Percentiles rank a stretch among this genome's conserved stretches.
These are phyloP conservation scores for Esox masquinongy DNA, from an alignment of 2,797 vertebrate genomes.

Conservation along the genomic window DNA sequence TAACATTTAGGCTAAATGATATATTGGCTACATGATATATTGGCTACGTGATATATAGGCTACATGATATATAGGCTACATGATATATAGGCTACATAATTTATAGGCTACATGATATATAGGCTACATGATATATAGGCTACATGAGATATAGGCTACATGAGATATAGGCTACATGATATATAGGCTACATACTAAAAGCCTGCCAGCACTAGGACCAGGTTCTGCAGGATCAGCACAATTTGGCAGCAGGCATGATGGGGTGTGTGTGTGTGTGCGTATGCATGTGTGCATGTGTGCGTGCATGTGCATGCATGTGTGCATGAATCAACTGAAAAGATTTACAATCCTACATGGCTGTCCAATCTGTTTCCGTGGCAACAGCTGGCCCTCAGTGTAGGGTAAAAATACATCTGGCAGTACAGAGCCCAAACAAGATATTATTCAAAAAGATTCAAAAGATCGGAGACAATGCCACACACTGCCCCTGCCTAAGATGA, in stretches of 20 bases:
- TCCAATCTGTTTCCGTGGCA: slow-evolving; percentile 68
- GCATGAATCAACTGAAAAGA: slow-evolving; percentile 37
- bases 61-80: too few relatives aligned
- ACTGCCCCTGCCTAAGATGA: too few relatives aligned
- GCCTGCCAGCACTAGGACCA: slow-evolving; percentile 39
- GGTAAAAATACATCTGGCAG: slow-evolving; percentile 36
- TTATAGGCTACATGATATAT: too few relatives aligned
- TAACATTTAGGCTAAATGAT: too few relatives aligned
- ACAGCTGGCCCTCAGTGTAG: slow-evolving; percentile 45
- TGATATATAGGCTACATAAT: too few relatives aligned
- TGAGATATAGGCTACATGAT: too few relatives aligned
- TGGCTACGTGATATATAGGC: too few relatives aligned
- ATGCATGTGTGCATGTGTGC: slow-evolving; percentile 14
- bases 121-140: too few relatives aligned
- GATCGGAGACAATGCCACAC: too few relatives aligned
- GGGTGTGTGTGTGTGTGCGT: slow-evolving; percentile 41
- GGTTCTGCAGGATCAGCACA: slow-evolving; percentile 58
- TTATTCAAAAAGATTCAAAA: neutral
- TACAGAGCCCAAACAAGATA: slow-evolving; percentile 5
- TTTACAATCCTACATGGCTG: slow-evolving; percentile 52
- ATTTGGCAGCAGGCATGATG: slow-evolving; percentile 39
- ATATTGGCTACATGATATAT: too few relatives aligned
- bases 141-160: too few relatives aligned
- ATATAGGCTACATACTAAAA: slow-evolving; percentile 38
- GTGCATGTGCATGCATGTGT: slow-evolving; percentile 22